A percentile compares a stretch with the other conserved stretches of the same genome.
Evolutionary conservation across 2,888 invertebrate genomes (phyloP).

Genomic region (Dermolepida albohirtum): DNA sequence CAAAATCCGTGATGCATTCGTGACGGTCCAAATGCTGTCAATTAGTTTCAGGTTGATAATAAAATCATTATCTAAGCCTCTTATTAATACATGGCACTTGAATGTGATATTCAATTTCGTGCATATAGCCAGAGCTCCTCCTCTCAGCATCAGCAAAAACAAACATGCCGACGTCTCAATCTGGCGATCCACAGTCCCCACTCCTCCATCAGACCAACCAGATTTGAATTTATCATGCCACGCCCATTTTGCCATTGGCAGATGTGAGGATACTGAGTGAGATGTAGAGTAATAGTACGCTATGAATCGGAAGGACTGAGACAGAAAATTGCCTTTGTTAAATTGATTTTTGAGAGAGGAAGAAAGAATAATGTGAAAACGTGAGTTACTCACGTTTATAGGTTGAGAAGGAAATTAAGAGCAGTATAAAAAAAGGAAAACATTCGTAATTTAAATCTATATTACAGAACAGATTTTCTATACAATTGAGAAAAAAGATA

Average conservation of each 20-base stretch:
- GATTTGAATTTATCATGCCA: constrained; percentile 52
- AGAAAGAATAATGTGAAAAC: constrained; percentile 27
- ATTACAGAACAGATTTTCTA: constrained; percentile 24
- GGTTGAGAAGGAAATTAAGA: constrained; percentile 24
- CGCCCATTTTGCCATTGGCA: constrained; percentile 60
- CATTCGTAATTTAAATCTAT: constrained; percentile 40
- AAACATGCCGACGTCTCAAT: constrained; percentile 67
- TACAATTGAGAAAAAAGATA: not conserved
- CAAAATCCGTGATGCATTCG: too few species aligned
- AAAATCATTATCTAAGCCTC: constrained; percentile 63
- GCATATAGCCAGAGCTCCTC: constrained; percentile 58
- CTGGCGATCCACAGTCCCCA: constrained; percentile 57
- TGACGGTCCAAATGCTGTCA: constrained; percentile 41
- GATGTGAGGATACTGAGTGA: constrained; percentile 50
- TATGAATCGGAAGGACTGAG: constrained; percentile 37
- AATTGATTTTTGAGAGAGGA: constrained; percentile 46
- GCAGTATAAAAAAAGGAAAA: constrained; percentile 3
- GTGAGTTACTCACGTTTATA: constrained; percentile 13
- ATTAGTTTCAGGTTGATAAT: constrained; percentile 57
- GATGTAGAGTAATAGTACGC: constrained; percentile 39
- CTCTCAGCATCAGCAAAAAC: constrained; percentile 60
- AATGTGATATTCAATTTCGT: constrained; percentile 61
- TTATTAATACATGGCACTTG: constrained; percentile 61
- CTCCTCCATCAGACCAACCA: constrained; percentile 54
- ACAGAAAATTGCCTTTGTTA: constrained; percentile 35